Conservation (phyloP, 2,113 vertebrate species). For the Pygoscelis adeliae region DNA sequence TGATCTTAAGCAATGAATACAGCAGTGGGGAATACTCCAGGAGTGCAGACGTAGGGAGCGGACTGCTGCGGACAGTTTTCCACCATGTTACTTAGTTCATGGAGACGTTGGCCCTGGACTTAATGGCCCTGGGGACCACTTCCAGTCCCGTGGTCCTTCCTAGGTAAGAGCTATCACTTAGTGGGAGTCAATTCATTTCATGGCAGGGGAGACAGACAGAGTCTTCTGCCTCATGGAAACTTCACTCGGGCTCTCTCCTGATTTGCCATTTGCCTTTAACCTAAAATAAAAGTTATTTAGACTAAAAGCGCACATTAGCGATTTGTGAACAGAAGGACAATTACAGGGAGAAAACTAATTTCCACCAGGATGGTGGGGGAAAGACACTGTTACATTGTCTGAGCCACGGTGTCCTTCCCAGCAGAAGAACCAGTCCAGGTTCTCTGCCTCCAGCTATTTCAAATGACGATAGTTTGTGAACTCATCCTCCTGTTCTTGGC, state of each 20-base stretch:
- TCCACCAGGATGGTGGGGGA: not conserved
- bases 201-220: not conserved
- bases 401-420: not conserved
- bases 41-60: not conserved
- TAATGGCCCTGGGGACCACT: not conserved
- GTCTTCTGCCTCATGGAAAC: not conserved
- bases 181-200: not conserved
- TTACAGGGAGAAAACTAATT: not conserved
- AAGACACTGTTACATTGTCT: not conserved
- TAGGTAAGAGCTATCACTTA: not conserved
- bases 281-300: not conserved
- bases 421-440: not conserved
- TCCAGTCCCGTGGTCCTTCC: not conserved
- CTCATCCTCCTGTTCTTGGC: not conserved
- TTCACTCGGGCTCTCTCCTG: not conserved
- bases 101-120: not conserved
- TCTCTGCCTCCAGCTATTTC: not conserved
- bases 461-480: not conserved
- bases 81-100: fast-evolving
- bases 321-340: conserved; percentile 18
- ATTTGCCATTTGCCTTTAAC: not conserved
- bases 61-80: not conserved
- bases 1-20: not conserved
- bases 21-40: fast-evolving
- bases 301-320: not conserved